Evolutionary conservation across 1,140 invertebrate species (phyloP), one percentile per base, ranked within the genome.

Genomic region (Drosophila novamexicana): DNA sequence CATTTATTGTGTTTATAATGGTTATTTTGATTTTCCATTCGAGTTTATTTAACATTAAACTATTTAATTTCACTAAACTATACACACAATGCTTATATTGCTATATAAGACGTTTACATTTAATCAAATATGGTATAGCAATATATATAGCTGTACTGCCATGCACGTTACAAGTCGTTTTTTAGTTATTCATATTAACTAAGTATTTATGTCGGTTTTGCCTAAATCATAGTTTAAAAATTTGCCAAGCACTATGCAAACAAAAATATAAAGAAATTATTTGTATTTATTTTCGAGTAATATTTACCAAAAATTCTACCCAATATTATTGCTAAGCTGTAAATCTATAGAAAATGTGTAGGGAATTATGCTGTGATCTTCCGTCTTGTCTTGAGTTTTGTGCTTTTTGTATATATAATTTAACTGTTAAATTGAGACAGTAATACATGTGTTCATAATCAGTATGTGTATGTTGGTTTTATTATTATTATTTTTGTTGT

Each of bases 11-110:
- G 7, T 74, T 62, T 52, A 32, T 14, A 54, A 49, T 49, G 62
- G 50, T 29, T 44, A 29, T 14, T 64, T 63, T 69, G 39, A 50
- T 68, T 81, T 88, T 77, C 22, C 47, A 79, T 84, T 74, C 39
- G 52, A 76, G 62, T 82, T 75, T 49, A 73, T 86, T 82, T 70
- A 79, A 82, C 79, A 86, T 88, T 88, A 88, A 82, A 77, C 83
- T 88, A 88, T 69, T 83, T 83, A 66, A 88, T 89, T 88, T 88
- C 40, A 83, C 84, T 89, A 88, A 88, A 80, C 83, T 88, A 88
- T 88, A 88, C 83, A 88, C 79, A 88, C 77, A 82, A 86, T 74
- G 62, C 75, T 77, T 82, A 78, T 75, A 78, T 64, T 56, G 49
- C 79, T 82, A 81, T 79, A 74, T 81, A 81, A 81, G 81, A 81